Base-by-base conservation (phyloP, 2,113 vertebrate species). In the Hiodon tergisus region DNA sequence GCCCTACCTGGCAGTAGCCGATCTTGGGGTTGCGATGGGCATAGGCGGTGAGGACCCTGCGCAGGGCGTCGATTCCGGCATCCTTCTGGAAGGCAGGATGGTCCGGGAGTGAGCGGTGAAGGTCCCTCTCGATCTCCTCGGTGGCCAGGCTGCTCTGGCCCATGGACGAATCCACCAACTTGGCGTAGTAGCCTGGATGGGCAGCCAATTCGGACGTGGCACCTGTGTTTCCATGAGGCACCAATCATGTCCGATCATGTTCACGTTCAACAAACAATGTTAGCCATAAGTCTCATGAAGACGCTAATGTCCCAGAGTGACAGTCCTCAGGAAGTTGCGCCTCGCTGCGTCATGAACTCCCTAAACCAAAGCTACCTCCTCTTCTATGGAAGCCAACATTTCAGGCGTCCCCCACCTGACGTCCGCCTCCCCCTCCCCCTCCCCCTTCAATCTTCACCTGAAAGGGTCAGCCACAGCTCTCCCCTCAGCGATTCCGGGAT, bases 61-160 rank as follows among this genome's bases (percentile, higher is more conserved):
- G 81, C 8, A 99, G 86, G 0, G 97, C 97, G 0, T 94, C 93
- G 0, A 99, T 98, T 0, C 96, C 97, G 0, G 90, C 92, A 78
- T 95, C 93, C 1, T 89, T 97, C 81, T 99, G 97, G 89, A 98
- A 99, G 72, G 97, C 96, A 0, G 97, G 95, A 69, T 99, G 97
- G 82, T 98, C 96, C 0, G 97, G 97, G 47, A 99, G 89, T 0
- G 97, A 99, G 66, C 97, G 96, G 83, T 98, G 95, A 58, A 99
- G 91, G 84, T 99, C 97, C 0, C 97, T 88, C 81, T 99, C 97
- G 0, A 99, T 99, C 90, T 99, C 97, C 81, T 98, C 97, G 0
- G 93, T 95, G 0, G 92, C 94, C 84, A 94, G 86, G 78, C 86
- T 96, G 82, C 81, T 91, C 62, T 85, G 91, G 4, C 95, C 96